phyloP scores from a whole-genome alignment of 30 jellyfish, hydroid and myxozoan genomes.

The Mastigias papua region DNA sequence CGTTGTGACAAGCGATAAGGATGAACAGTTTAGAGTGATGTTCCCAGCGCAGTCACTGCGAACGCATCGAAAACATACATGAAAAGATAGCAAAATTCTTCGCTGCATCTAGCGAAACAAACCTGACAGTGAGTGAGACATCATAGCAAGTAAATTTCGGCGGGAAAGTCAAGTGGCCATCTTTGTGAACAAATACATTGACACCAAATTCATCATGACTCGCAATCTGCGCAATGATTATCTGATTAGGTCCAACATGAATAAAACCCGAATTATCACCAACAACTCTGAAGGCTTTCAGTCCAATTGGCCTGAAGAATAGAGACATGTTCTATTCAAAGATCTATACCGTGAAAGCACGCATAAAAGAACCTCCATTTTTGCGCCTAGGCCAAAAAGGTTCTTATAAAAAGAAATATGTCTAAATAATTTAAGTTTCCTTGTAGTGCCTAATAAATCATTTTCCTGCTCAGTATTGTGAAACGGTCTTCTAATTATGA shows the following conservation, averaged over 20 bases:
- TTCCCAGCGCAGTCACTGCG: too few relatives aligned
- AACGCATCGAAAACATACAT: too few relatives aligned
- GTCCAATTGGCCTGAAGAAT: constrained; percentile 51
- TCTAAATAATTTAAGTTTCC: too few relatives aligned
- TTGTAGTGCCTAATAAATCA: too few relatives aligned
- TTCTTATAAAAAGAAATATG: too few relatives aligned
- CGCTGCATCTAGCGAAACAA: neutral
- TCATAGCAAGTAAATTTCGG: constrained; percentile 69
- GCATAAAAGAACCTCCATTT: too few relatives aligned
- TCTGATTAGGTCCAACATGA: constrained; percentile 53
- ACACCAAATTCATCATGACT: constrained; percentile 66
- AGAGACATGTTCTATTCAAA: neutral
- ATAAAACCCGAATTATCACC: constrained; percentile 66
- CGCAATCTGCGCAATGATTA: constrained; percentile 48
- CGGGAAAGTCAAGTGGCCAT: constrained; percentile 67
- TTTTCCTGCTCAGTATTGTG: too few relatives aligned
- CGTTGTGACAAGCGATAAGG: too few relatives aligned
- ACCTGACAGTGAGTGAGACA: constrained; percentile 68
- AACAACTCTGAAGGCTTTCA: constrained; percentile 50
- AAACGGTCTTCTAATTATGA: too few relatives aligned
- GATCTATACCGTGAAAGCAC: too few relatives aligned
- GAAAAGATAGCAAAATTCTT: neutral
- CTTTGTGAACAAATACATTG: constrained; percentile 57
- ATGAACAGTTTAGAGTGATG: too few relatives aligned
- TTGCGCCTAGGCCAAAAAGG: too few relatives aligned